These are phyloP conservation scores for Heterotis niloticus DNA, from an alignment of 2,113 vertebrate genomes.

Conservation along the genomic window DNA sequence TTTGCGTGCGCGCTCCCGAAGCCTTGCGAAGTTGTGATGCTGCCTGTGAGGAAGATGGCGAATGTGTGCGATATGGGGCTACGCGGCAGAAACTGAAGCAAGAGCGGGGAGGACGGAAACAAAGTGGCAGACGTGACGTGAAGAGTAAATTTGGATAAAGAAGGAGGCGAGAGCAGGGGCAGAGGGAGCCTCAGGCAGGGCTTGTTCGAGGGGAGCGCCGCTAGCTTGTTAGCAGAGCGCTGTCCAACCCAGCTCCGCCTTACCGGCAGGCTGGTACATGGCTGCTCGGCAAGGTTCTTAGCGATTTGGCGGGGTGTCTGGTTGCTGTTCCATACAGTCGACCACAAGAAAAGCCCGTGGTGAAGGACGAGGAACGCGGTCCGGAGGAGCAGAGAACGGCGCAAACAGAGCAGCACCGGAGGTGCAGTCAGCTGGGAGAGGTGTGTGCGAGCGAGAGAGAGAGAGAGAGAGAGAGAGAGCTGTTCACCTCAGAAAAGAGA, in stretches of 20 bases:
- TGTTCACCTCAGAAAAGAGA: no score
- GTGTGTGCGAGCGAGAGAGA: not conserved
- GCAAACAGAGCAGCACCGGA: not conserved
- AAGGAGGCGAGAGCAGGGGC: constrained; percentile 31
- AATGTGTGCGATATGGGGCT: constrained; percentile 56
- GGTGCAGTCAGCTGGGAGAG: constrained; percentile 7
- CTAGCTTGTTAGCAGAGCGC: not conserved
- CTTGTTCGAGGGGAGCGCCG: not conserved
- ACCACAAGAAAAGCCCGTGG: not conserved
- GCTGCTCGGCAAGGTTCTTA: not conserved
- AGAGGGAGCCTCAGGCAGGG: not conserved
- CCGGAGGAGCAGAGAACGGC: not conserved
- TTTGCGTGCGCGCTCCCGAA: constrained; percentile 42
- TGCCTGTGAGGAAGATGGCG: constrained; percentile 64
- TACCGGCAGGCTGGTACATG: constrained; percentile 4
- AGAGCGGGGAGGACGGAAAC: constrained; percentile 40
- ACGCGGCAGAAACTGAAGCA: constrained; percentile 62
- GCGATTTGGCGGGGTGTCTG: not conserved
- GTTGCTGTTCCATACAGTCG: not conserved
- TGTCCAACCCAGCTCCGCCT: constrained; percentile 7
- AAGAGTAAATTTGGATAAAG: constrained; percentile 30
- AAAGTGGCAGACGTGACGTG: constrained; percentile 2
- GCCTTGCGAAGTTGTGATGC: constrained; percentile 45
- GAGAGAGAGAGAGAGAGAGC: not conserved
- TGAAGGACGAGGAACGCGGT: not conserved